These are phyloP conservation scores for Cybosia mesomella DNA, from an alignment of 2,888 invertebrate species.

Conservation along the genomic window DNA sequence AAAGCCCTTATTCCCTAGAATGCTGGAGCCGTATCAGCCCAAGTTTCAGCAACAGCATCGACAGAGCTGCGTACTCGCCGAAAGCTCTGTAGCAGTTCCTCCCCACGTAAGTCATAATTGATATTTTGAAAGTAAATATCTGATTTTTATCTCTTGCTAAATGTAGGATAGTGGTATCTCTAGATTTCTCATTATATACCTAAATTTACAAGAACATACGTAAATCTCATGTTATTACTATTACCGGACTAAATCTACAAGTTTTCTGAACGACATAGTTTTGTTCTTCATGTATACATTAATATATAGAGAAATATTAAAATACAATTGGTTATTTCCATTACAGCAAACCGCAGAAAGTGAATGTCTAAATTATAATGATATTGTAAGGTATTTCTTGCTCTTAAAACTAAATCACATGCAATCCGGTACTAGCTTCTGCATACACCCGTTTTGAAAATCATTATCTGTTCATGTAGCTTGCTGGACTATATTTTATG, in stretches of 20 bases:
- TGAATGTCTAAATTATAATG: constrained; percentile 55
- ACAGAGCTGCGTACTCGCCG: constrained; percentile 90
- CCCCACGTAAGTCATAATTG: constrained; percentile 73
- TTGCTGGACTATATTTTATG: constrained; percentile 28
- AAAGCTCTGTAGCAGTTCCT: constrained; percentile 77
- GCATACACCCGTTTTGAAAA: constrained; percentile 24
- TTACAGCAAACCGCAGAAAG: constrained; percentile 52
- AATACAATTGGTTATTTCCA: constrained; percentile 28
- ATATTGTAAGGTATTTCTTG: constrained; percentile 53
- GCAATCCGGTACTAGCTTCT: constrained; percentile 29
- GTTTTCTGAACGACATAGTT: neutral
- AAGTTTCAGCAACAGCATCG: constrained; percentile 95
- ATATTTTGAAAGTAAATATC: neutral
- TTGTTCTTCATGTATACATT: neutral
- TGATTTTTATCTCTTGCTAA: neutral
- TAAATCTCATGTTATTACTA: no score
- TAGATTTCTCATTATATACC: neutral
- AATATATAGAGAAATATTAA: neutral
- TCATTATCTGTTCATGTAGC: neutral
- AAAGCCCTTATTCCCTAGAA: constrained; percentile 77
- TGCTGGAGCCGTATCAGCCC: constrained; percentile 96
- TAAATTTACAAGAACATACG: neutral
- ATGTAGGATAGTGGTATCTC: neutral
- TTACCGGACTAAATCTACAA: neutral
- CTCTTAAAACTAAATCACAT: constrained; percentile 38